Conservation (phyloP, 2,113 vertebrate species). For the Bubalus kerabau region DNA sequence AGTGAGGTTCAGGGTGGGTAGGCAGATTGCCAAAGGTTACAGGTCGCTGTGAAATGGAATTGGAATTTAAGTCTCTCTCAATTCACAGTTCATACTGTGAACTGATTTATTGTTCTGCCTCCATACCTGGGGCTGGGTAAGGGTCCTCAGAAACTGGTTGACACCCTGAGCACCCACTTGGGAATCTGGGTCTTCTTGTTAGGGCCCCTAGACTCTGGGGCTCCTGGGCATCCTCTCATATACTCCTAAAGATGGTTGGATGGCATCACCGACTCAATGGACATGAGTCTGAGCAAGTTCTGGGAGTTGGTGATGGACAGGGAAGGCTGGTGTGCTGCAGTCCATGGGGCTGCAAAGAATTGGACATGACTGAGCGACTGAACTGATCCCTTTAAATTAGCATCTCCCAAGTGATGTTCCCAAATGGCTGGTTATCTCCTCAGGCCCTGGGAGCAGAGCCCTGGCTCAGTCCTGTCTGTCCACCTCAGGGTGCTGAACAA, state of each 20-base stretch:
- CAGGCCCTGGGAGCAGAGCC: neutral
- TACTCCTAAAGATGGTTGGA: neutral
- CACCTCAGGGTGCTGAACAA: neutral
- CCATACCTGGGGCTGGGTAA: neutral
- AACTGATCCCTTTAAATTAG: neutral
- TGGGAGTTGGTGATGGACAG: neutral
- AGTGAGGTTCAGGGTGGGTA: neutral
- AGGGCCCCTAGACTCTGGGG: neutral
- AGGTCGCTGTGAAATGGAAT: neutral
- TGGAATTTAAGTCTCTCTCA: neutral
- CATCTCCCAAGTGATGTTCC: neutral
- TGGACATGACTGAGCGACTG: rapidly evolving
- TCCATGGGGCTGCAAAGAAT: neutral
- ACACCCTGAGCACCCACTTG: neutral
- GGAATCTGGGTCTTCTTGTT: neutral
- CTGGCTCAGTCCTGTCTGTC: neutral
- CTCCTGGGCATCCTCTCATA: neutral
- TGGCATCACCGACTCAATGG: neutral
- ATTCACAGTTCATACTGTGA: neutral
- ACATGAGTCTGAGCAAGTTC: neutral
- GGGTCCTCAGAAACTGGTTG: neutral
- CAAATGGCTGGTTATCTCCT: neutral
- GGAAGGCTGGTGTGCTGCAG: neutral
- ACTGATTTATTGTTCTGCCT: neutral
- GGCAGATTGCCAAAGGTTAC: neutral